Conservation (phyloP, 1,140 invertebrate genomes). For the Drosophila nebulosa region DNA sequence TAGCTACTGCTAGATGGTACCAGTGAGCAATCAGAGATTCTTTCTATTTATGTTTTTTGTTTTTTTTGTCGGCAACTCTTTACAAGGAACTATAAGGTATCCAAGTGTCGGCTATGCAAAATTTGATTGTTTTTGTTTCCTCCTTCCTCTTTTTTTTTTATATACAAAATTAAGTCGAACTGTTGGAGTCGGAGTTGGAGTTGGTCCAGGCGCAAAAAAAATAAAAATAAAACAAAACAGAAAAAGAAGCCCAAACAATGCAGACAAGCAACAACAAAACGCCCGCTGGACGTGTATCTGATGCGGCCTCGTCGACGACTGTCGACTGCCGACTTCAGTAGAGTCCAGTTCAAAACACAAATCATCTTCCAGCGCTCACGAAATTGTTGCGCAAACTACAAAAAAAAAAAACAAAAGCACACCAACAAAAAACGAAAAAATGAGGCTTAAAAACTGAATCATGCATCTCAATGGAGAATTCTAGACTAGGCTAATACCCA, state of each 20-base stretch:
- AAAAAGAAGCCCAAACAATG: conserved; percentile 45
- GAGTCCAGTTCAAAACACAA: conserved; percentile 68
- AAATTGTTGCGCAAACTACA: conserved; percentile 78
- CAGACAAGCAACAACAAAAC: conserved; percentile 39
- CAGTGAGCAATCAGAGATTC: no score
- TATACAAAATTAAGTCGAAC: conserved; percentile 65
- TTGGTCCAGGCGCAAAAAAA: neutral
- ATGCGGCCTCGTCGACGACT: conserved; percentile 56
- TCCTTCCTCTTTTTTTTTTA: conserved; percentile 11
- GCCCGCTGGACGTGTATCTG: conserved; percentile 77
- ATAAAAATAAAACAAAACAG: neutral
- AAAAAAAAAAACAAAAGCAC: conserved; percentile 44
- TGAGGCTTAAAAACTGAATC: neutral
- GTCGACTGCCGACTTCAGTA: conserved; percentile 41
- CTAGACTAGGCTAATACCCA: neutral
- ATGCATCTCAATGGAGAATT: neutral
- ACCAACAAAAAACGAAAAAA: neutral
- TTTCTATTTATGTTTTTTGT: no score
- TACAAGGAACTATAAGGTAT: no score
- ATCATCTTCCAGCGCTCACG: conserved; percentile 79
- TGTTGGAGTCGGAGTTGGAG: conserved; percentile 1
- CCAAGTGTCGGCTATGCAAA: neutral
- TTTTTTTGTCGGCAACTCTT: no score
- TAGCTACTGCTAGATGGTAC: no score
- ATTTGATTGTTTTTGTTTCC: neutral